phyloP scores from a whole-genome alignment of 2,888 invertebrate genomes.

The Thalpophila matura region DNA sequence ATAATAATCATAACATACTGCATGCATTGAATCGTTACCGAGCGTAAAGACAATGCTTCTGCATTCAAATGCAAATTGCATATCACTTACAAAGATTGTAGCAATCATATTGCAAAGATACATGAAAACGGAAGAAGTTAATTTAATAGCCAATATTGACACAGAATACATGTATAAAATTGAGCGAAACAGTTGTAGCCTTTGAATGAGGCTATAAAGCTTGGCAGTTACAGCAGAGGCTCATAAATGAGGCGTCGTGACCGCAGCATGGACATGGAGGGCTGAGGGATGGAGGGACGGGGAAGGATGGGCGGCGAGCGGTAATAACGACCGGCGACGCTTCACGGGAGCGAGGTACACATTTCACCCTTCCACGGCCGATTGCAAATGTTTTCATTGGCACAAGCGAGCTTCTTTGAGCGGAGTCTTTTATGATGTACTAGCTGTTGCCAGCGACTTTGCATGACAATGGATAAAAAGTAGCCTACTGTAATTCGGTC shows the following conservation, averaged over 20 bases:
- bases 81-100: conserved; percentile 16
- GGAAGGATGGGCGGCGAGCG: conserved; percentile 31
- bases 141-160: conserved; percentile 30
- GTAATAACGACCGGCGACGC: conserved; percentile 52
- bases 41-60: conserved; percentile 9
- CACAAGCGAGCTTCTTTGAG: neutral
- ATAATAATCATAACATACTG: conserved; percentile 1
- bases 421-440: too few relatives aligned
- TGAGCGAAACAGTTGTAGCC: conserved; percentile 16
- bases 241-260: conserved; percentile 46
- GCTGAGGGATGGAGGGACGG: conserved; percentile 10
- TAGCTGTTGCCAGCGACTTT: too few relatives aligned
- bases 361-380: conserved; percentile 62
- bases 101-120: conserved; percentile 27
- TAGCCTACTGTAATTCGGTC: too few relatives aligned
- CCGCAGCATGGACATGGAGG: conserved; percentile 33
- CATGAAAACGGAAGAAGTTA: conserved; percentile 1
- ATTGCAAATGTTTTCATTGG: conserved; percentile 29
- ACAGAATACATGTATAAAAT: conserved; percentile 23
- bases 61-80: conserved; percentile 42
- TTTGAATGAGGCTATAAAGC: conserved; percentile 44
- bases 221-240: conserved; percentile 31
- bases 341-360: conserved; percentile 39
- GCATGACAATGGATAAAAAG: too few relatives aligned
- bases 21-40: conserved; percentile 14